phyloP scores from a whole-genome alignment of 2,113 vertebrate genomes.

The Tonatia bakeri region DNA sequence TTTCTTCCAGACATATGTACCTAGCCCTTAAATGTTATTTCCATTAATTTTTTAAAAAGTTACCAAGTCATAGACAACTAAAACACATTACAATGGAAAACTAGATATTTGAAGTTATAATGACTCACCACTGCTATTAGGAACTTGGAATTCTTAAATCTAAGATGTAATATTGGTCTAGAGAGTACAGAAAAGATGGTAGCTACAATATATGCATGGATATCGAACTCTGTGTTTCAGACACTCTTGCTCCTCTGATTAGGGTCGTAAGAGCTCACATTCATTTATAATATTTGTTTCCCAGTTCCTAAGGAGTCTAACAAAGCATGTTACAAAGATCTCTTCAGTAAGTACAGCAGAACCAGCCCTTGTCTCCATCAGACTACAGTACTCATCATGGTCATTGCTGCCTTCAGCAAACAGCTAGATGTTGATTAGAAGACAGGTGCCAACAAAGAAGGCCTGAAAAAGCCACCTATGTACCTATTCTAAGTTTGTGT shows the following conservation, averaged over 20 bases:
- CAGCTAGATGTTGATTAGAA: not conserved
- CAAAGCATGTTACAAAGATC: not conserved
- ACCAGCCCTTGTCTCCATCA: not conserved
- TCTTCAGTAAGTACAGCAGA: not conserved
- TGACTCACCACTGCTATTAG: not conserved
- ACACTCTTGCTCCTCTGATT: not conserved
- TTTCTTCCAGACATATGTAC: not conserved
- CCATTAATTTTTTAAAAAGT: not conserved
- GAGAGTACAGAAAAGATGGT: not conserved
- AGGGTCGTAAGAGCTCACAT: not conserved
- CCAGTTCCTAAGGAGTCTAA: not conserved
- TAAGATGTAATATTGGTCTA: not conserved
- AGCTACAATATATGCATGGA: not conserved
- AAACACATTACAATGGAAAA: not conserved
- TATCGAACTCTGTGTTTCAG: not conserved
- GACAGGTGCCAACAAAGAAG: not conserved
- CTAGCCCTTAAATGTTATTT: not conserved
- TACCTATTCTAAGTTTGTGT: too few relatives aligned
- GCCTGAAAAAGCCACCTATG: not conserved
- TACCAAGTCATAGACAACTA: not conserved
- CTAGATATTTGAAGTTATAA: not conserved
- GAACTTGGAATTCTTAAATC: not conserved
- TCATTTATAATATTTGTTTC: not conserved
- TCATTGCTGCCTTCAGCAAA: not conserved
- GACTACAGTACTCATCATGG: not conserved